Evolutionary conservation across 2,888 invertebrate genomes (phyloP).

Genomic region (Ommatoiulus sabulosus): DNA sequence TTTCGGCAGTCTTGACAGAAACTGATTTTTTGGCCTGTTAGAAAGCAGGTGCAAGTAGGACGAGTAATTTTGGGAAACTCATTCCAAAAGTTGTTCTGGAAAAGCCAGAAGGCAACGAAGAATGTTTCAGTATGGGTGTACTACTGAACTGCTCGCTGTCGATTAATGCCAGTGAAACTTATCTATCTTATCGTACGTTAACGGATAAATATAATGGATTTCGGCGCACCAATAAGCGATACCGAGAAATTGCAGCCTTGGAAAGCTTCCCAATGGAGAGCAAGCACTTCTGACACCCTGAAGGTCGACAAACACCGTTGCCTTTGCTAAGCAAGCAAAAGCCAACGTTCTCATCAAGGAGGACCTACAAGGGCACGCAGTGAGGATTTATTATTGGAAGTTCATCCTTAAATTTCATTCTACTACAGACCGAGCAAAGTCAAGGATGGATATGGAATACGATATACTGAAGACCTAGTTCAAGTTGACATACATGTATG

Average conservation of each 20-base stretch:
- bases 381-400: neutral
- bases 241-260: neutral
- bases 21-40: constrained; percentile 14
- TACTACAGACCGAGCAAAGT: neutral
- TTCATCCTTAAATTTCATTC: constrained; percentile 5
- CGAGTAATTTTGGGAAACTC: neutral
- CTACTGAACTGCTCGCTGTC: neutral
- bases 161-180: neutral
- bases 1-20: constrained; percentile 13
- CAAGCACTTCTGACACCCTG: neutral
- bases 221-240: neutral
- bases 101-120: neutral
- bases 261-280: constrained; percentile 16
- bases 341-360: constrained; percentile 15
- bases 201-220: constrained; percentile 13
- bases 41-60: constrained; percentile 25
- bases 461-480: neutral
- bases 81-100: neutral
- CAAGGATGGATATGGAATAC: neutral
- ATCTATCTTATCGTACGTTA: neutral
- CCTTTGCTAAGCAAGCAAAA: neutral
- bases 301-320: neutral
- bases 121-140: neutral
- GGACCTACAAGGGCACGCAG: neutral
- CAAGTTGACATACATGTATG: neutral